phyloP scores from a whole-genome alignment of 2,888 invertebrate genomes.

The Gisinianus flammeolus region DNA sequence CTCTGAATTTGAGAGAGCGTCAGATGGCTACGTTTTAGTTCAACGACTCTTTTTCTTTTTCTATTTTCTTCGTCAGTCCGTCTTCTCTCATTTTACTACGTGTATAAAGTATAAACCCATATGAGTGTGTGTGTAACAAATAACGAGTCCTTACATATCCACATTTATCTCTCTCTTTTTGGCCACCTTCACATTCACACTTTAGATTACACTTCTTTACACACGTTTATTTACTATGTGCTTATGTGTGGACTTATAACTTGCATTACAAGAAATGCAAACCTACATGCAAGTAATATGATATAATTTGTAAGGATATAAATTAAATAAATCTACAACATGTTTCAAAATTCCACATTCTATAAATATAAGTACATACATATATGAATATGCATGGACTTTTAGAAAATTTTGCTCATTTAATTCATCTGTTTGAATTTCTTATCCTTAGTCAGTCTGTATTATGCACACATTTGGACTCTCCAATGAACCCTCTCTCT shows the following conservation, averaged over 20 bases:
- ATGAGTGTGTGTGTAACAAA: background rate
- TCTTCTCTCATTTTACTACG: background rate
- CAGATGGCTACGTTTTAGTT: conserved; percentile 47
- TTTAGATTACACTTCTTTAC: background rate
- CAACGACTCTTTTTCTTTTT: conserved; percentile 42
- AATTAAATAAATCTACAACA: no score
- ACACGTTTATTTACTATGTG: no score
- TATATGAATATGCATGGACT: no score
- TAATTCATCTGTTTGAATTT: background rate
- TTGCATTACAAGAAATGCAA: no score
- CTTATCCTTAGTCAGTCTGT: background rate
- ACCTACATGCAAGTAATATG: no score
- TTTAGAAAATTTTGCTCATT: background rate
- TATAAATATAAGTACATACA: no score
- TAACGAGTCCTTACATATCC: conserved; percentile 3
- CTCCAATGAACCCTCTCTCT: background rate
- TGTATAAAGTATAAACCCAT: background rate
- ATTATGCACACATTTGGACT: background rate
- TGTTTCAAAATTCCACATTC: no score
- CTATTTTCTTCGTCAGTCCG: conserved; percentile 9
- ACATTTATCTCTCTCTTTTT: background rate
- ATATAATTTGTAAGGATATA: no score
- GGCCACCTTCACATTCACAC: background rate
- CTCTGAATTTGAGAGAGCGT: conserved; percentile 40
- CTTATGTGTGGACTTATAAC: no score